Percentiles rank a stretch among this genome's conserved stretches.
phyloP scores from a whole-genome alignment of 1,140 invertebrate genomes.

The Cherax quadricarinatus region DNA sequence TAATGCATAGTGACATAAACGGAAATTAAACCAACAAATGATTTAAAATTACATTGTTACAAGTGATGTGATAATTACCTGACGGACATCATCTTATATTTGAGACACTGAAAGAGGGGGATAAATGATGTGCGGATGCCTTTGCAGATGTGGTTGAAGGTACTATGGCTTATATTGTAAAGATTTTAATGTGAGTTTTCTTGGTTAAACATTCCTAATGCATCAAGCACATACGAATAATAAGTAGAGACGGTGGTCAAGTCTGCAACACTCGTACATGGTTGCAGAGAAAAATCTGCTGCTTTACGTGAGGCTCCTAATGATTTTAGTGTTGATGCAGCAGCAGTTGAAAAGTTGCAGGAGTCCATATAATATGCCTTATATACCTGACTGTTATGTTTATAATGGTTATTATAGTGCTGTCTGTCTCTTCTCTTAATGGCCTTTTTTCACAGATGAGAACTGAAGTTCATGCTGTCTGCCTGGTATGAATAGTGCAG shows the following conservation, averaged over 20 bases:
- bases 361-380: not conserved
- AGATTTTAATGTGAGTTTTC: not conserved
- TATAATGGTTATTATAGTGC: not conserved
- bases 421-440: not conserved
- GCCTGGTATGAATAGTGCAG: not conserved
- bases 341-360: slow-evolving; percentile 4
- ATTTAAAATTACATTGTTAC: not conserved
- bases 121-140: not conserved
- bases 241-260: not conserved
- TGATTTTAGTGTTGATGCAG: not conserved
- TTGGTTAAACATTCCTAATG: not conserved
- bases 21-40: not conserved
- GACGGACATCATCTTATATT: not conserved
- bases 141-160: not conserved
- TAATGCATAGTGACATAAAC: slow-evolving; percentile 83
- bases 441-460: not conserved
- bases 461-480: not conserved
- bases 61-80: not conserved
- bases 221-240: not conserved
- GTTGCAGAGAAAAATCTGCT: not conserved
- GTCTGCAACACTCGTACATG: not conserved
- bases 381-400: slow-evolving; percentile 3
- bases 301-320: slow-evolving; percentile 2
- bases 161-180: not conserved
- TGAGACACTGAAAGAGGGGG: not conserved